These are phyloP conservation scores for Chinchilla lanigera DNA, from an alignment of 2,113 vertebrate species.

Conservation along the genomic window DNA sequence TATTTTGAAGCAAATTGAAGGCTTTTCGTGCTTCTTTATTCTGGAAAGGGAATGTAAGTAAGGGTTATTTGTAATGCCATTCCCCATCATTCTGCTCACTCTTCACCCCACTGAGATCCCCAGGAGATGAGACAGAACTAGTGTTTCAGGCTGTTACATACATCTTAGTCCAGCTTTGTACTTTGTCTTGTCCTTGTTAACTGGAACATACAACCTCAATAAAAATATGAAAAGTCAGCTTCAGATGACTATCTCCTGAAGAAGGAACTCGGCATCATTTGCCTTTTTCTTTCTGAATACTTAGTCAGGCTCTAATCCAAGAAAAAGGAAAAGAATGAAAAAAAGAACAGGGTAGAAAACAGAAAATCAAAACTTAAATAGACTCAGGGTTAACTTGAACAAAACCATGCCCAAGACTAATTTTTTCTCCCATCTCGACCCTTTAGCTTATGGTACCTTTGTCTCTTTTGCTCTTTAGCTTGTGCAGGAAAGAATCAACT, in stretches of 20 bases:
- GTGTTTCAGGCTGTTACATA: not conserved
- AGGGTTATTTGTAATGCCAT: not conserved
- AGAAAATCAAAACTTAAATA: not conserved
- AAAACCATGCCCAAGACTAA: not conserved
- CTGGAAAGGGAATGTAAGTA: not conserved
- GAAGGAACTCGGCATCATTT: not conserved
- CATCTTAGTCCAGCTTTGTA: not conserved
- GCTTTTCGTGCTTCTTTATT: not conserved
- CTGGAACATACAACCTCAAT: not conserved
- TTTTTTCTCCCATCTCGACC: fast-evolving
- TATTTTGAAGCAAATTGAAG: not conserved
- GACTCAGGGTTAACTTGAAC: not conserved
- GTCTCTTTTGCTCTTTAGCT: not conserved
- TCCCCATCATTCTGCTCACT: not conserved
- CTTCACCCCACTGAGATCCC: not conserved
- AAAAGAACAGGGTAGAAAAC: fast-evolving
- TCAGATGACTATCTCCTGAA: not conserved
- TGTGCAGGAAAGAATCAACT: fast-evolving
- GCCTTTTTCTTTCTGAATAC: not conserved
- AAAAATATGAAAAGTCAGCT: not conserved
- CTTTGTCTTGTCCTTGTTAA: not conserved
- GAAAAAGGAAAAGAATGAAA: not conserved
- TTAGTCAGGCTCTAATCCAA: not conserved
- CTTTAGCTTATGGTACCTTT: not conserved
- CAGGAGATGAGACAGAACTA: not conserved